These are phyloP conservation scores for Panopea generosa DNA, from an alignment of 2,888 invertebrate species.

Conservation along the genomic window DNA sequence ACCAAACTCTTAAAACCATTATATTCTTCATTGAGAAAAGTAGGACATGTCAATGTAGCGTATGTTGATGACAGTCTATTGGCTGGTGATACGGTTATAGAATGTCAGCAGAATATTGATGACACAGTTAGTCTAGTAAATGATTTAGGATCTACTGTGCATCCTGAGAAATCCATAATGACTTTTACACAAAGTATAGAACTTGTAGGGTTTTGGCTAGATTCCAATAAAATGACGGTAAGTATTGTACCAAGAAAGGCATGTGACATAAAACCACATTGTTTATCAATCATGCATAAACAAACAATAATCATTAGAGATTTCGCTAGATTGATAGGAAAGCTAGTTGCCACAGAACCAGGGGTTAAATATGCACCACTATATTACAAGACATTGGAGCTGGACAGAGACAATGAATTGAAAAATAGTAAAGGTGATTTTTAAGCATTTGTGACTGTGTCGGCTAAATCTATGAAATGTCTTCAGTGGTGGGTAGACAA, in stretches of 20 bases:
- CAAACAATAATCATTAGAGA: constrained; percentile 26
- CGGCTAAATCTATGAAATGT: constrained; percentile 14
- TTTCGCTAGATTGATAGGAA: constrained; percentile 45
- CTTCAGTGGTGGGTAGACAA: constrained; percentile 53
- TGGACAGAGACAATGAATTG: constrained; percentile 33
- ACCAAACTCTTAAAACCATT: constrained; percentile 60
- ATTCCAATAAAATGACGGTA: constrained; percentile 53
- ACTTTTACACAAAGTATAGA: constrained; percentile 36
- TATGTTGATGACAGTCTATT: constrained; percentile 38
- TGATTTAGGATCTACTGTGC: constrained; percentile 48
- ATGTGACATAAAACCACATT: not conserved
- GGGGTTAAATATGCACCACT: constrained; percentile 48
- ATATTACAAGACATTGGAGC: constrained; percentile 50
- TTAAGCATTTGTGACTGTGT: constrained; percentile 35
- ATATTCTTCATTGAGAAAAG: constrained; percentile 34
- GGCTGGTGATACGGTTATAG: constrained; percentile 13
- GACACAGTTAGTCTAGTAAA: constrained; percentile 29
- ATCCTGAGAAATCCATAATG: constrained; percentile 51
- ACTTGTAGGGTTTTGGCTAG: constrained; percentile 48
- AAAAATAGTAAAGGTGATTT: constrained; percentile 38
- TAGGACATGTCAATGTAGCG: constrained; percentile 24
- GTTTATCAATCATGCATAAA: not conserved
- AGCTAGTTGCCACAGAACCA: constrained; percentile 51
- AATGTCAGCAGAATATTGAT: constrained; percentile 41
- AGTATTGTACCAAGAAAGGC: constrained; percentile 28